Evolutionary conservation across 2,888 invertebrate genomes (phyloP), one percentile per base, ranked within the genome.

Genomic region (Drosophila quasianomalipes): DNA sequence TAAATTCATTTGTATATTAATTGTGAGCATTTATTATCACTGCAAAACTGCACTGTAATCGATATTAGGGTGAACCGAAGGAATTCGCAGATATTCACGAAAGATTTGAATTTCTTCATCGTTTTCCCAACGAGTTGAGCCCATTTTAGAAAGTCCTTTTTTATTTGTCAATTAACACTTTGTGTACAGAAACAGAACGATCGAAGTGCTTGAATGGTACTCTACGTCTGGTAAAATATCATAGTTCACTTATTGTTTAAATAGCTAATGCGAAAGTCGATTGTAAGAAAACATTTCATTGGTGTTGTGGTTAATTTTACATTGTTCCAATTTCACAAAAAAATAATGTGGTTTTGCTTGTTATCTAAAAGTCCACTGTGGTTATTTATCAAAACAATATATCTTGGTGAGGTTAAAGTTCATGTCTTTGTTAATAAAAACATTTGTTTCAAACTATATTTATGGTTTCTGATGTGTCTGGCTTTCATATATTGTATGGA

Each of bases 31-130:
- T 41, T 4, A 6, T 19, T 10, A 4, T 4, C 16, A 4, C 5
- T 19, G 6, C 26, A 0, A 4, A 28, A 41, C 89, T 55, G 93
- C n/a, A 97, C 97, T 96, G 92, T 98, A 98, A 92, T 97, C 95
- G 16, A 97, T 94, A 90, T 96, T 94, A 0, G 98, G 98, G 79
- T 98, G 98, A 1, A 97, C 97, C 33, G 97, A 97, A 10, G 97
- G 96, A 83, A 98, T 97, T 79, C 95, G 94, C 65, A 98, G 93
- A 94, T 98, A 98, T 89, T 97, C 96, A 67, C 96, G 94, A 89
- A 98, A 97, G 87, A 96, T 96, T 76, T 96, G 95, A 74, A 97
- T 95, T 71, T 96, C 95, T 83, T 94, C 93, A 88, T 94, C 92
- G 22, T 90, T 91, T 49, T 93, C 92, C 94, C 93, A 94, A 7